Base-by-base conservation (phyloP, 2,113 vertebrate species). In the Pseudolaguvia tuberculata region DNA sequence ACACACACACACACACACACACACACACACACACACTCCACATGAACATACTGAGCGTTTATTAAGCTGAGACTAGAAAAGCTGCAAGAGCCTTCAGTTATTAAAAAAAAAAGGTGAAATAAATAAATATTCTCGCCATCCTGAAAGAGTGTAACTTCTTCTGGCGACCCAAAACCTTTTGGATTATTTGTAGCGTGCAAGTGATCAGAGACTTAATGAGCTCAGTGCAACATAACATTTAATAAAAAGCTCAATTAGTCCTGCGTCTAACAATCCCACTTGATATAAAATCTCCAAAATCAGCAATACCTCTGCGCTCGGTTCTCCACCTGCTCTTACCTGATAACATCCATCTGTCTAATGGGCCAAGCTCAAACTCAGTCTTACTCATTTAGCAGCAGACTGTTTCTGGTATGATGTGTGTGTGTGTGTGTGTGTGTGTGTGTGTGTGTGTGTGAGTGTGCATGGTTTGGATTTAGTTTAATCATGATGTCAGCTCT, bases 401-500 rank as follows among this genome's bases (percentile, higher is more conserved):
- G 93, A 92, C 89, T 6, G 25, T 76, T 31, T 90, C 93, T 91
- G 90, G 93, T 67, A 25, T 58, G 42, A 67, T 69, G 62, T 39
- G 35, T 39, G 35, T 62, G 29, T 35, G 31, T 35, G 31, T 39
- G 35, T 62, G 29, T 35, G 31, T 35, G 31, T 69, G 62, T 39
- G 35, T 39, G 35, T 62, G 29, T 35, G 31, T 35, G 31, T 69
- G 62, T 39, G 35, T 39, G 35, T 62, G 29, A 4, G 31, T 35
- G 31, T 76, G 17, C 67, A 77, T 71, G 50, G 70, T 62, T 77
- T 77, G 59, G 56, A 15, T 4, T 70, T 76, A 96, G 93, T 94
- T 96, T 96, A 97, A 98, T 98, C 95, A 97, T 96, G 92, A 93
- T 96, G 94, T 96, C 96, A 97, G 93, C 91, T 93, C 91, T 90